phyloP scores from a whole-genome alignment of 2,113 vertebrate species.

The Reinhardtius hippoglossoides region DNA sequence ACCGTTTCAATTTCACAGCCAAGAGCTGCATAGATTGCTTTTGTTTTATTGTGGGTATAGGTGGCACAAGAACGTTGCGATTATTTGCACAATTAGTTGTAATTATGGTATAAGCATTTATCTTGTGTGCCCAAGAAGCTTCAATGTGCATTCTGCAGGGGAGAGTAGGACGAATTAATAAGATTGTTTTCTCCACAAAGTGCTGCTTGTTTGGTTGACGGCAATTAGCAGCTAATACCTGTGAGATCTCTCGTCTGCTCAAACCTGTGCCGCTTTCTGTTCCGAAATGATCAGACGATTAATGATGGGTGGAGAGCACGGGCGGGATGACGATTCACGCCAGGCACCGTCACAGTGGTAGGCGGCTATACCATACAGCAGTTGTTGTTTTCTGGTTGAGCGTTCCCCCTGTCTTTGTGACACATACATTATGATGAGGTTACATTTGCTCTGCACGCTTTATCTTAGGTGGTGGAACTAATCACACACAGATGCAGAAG shows the following conservation, averaged over 20 bases:
- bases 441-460: constrained; percentile 65
- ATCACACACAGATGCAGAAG: constrained; percentile 70
- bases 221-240: constrained; percentile 80
- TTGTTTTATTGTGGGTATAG: constrained; percentile 67
- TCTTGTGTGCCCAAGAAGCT: constrained; percentile 71
- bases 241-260: constrained; percentile 67
- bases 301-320: constrained; percentile 71
- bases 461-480: constrained; percentile 75
- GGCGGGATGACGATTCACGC: constrained; percentile 51
- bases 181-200: constrained; percentile 75
- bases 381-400: constrained; percentile 52
- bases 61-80: constrained; percentile 74
- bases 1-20: constrained; percentile 72
- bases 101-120: constrained; percentile 79
- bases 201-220: constrained; percentile 70
- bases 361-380: constrained; percentile 45
- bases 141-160: constrained; percentile 51
- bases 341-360: constrained; percentile 42
- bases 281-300: constrained; percentile 72
- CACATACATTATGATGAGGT: constrained; percentile 67
- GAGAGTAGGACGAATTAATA: constrained; percentile 69
- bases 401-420: constrained; percentile 44
- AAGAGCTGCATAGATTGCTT: constrained; percentile 74
- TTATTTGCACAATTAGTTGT: constrained; percentile 82
- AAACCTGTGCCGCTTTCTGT: constrained; percentile 53